phyloP scores from a whole-genome alignment of 2,797 vertebrate species.

The Setipinna tenuifilis region DNA sequence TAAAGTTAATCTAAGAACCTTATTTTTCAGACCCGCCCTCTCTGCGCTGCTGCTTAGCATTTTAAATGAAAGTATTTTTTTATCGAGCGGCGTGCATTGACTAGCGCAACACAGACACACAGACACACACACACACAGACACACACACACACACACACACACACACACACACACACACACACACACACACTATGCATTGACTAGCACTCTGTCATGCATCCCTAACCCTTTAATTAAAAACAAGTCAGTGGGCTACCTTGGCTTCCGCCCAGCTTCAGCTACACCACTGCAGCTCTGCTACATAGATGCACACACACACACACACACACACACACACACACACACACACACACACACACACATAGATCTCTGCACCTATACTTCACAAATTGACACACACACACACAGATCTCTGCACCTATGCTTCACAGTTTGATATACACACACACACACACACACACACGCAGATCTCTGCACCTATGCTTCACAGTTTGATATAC shows the following conservation, averaged over 20 bases:
- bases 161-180: too few relatives aligned
- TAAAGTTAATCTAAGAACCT: conserved; percentile 16
- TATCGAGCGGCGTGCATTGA: background rate
- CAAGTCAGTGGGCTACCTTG: background rate
- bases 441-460: background rate
- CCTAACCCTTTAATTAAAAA: conserved; percentile 14
- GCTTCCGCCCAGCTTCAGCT: background rate
- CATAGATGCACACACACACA: too few relatives aligned
- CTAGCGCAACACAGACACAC: background rate
- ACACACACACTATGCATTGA: background rate
- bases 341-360: background rate
- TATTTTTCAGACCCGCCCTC: background rate
- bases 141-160: too few relatives aligned
- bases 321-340: background rate
- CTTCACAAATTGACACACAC: background rate
- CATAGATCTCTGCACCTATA: background rate
- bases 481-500: too few relatives aligned
- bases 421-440: background rate
- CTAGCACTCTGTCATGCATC: background rate
- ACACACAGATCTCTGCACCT: background rate
- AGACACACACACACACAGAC: too few relatives aligned
- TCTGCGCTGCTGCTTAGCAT: background rate
- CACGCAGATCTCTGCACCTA: too few relatives aligned
- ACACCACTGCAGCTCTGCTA: too few relatives aligned
- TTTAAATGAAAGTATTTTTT: background rate